Evolutionary conservation across 2,888 invertebrate species (phyloP).

Genomic region (Eremobia ochroleuca): DNA sequence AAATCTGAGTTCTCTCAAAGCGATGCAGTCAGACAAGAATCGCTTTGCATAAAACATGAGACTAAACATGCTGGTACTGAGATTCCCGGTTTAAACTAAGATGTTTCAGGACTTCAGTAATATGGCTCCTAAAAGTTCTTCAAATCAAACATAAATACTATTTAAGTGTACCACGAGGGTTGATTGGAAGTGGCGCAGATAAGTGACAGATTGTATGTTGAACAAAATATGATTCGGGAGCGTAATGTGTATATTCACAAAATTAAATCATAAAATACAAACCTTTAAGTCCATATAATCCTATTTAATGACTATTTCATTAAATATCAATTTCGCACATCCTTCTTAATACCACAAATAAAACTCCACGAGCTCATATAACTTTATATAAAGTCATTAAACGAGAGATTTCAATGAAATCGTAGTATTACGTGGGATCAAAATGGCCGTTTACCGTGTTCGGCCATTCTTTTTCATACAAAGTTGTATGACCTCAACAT

Average conservation of each 20-base stretch:
- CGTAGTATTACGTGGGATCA: constrained; percentile 24
- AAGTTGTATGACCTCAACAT: constrained; percentile 70
- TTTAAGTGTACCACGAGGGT: too few relatives aligned
- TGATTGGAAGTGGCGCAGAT: too few relatives aligned
- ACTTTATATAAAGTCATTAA: constrained; percentile 22
- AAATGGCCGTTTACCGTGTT: constrained; percentile 42
- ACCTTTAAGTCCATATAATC: not conserved
- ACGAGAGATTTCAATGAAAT: constrained; percentile 46
- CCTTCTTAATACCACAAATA: not conserved
- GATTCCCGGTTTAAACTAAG: not conserved
- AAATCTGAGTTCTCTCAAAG: constrained; percentile 25
- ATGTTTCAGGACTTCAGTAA: not conserved
- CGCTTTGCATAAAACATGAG: constrained; percentile 18
- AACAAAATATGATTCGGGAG: too few relatives aligned
- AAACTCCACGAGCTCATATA: constrained; percentile 28
- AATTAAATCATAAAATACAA: not conserved
- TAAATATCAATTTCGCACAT: not conserved
- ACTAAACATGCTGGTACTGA: not conserved
- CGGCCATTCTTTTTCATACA: constrained; percentile 59
- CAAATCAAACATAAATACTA: not conserved
- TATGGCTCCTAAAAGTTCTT: not conserved
- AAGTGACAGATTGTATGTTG: too few relatives aligned
- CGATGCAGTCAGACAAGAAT: constrained; percentile 12
- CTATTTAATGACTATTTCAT: not conserved
- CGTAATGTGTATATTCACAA: not conserved